Evolutionary conservation across 2,797 vertebrate genomes (phyloP).

Genomic region (Sebastolobus alascanus): DNA sequence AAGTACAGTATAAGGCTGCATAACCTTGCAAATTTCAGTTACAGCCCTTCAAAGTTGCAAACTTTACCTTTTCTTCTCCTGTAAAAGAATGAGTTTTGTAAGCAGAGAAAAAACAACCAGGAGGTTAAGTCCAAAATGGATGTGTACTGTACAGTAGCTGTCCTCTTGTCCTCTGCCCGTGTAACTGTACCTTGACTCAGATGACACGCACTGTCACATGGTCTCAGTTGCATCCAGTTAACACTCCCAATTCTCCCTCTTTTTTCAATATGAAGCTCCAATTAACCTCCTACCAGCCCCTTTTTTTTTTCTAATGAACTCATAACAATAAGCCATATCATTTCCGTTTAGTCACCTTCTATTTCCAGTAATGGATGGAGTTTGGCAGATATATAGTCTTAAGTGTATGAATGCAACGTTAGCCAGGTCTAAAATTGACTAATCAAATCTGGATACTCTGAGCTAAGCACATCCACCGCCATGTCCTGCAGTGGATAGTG

Average conservation of each 20-base stretch:
- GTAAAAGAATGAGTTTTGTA: background rate
- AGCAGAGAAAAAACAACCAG: conserved; percentile 4
- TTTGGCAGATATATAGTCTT: conserved; percentile 13
- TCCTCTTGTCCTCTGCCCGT: conserved; percentile 56
- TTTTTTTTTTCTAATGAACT: background rate
- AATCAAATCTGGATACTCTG: conserved; percentile 51
- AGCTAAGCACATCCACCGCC: conserved; percentile 42
- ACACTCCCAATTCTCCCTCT: conserved; percentile 16
- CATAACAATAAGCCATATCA: background rate
- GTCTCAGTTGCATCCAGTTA: conserved; percentile 38
- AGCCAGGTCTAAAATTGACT: conserved; percentile 33
- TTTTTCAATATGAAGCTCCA: background rate
- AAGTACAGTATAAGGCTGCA: background rate
- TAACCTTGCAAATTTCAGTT: background rate
- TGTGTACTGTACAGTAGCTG: conserved; percentile 18
- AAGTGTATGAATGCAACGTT: conserved; percentile 12
- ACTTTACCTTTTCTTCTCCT: conserved; percentile 15
- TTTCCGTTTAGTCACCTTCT: background rate
- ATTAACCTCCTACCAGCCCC: conserved; percentile 9
- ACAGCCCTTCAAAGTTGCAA: background rate
- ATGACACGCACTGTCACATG: conserved; percentile 44
- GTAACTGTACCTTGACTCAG: conserved; percentile 41
- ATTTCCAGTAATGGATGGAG: conserved; percentile 20
- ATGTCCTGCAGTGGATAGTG: conserved; percentile 38
- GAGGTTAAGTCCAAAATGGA: conserved; percentile 15